A percentile compares a stretch with the other conserved stretches of the same genome.
These are phyloP conservation scores for Mesocricetus auratus DNA, from an alignment of 2,113 vertebrate genomes.

Conservation along the genomic window DNA sequence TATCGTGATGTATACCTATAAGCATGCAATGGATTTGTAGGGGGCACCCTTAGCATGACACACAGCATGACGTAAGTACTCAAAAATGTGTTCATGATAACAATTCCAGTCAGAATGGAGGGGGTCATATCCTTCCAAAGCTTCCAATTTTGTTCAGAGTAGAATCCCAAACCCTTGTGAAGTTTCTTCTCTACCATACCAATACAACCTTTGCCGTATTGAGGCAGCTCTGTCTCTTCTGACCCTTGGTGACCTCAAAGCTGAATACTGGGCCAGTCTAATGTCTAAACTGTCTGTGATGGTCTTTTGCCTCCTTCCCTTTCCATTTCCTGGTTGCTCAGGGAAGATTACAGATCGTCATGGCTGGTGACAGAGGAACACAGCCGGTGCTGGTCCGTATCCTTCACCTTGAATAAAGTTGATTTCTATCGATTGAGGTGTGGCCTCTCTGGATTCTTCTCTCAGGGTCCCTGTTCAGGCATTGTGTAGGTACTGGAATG, in stretches of 20 bases:
- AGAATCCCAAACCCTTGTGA: background rate
- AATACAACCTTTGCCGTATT: background rate
- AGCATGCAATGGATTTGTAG: background rate
- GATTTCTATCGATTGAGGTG: background rate
- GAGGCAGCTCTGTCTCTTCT: background rate
- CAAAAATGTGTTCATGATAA: background rate
- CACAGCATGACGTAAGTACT: background rate
- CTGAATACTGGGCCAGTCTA: background rate
- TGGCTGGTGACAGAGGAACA: fast-evolving
- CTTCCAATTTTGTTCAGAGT: background rate
- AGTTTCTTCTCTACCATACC: background rate
- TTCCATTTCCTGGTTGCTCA: background rate
- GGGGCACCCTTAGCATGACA: background rate
- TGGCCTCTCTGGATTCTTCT: background rate
- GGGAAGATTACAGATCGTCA: background rate
- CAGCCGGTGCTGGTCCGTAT: background rate
- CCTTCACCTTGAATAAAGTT: background rate
- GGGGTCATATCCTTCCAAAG: background rate
- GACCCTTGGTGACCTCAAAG: background rate
- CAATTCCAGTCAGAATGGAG: background rate
- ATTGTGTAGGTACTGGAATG: background rate
- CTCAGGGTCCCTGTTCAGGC: background rate
- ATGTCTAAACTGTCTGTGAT: background rate
- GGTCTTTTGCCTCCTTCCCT: background rate
- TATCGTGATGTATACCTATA: background rate